Evolutionary conservation across 2,888 invertebrate species (phyloP), one percentile per base, ranked within the genome.

Genomic region (Nomada ferruginata): DNA sequence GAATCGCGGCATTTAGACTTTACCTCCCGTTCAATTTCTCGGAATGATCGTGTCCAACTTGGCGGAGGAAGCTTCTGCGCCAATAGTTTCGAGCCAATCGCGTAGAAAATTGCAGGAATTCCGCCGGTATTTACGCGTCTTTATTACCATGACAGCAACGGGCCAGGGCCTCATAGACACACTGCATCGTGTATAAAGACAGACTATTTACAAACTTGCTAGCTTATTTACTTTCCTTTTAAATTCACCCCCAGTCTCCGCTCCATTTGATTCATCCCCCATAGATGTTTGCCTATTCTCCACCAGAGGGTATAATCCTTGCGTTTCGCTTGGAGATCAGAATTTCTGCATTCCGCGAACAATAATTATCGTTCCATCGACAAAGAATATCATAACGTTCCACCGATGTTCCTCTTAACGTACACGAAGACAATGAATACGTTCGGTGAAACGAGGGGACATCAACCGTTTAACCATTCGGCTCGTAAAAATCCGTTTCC

Each of bases 131-230:
- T 84, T 79, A 76, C 61, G 63, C 57, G 75, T 78, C 69, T 65
- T 78, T 79, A 83, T 78, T 83, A 73, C 71, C 44, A 50, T 15
- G 44, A 26, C 53, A 13, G 47, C 63, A 60, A 64, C 47, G 13
- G 11, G 26, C 2, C 9, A 18, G 20, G 5, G 10, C 55, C 36
- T 20, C 26, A 13, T 57, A 29, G 61, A 79, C 26, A 20, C 26
- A 18, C 26, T 68, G 59, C 26, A 60, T 77, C 50, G 61, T 78
- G 61, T 83, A 78, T 72, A 77, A 76, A 85, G 83, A 81, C 79
- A 57, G 76, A 77, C 84, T 85, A 87, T 87, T 89, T 84, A 82
- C 69, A 57, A 57, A 83, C 69, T 72, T 69, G 52, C 18, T 64
- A 59, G 23, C 52, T 52, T 79, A 59, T 79, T 79, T 79, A 23